Percentiles rank a stretch among this genome's conserved stretches.
Conservation (phyloP, 2,113 vertebrate species). For the Collichthys lucidus region DNA sequence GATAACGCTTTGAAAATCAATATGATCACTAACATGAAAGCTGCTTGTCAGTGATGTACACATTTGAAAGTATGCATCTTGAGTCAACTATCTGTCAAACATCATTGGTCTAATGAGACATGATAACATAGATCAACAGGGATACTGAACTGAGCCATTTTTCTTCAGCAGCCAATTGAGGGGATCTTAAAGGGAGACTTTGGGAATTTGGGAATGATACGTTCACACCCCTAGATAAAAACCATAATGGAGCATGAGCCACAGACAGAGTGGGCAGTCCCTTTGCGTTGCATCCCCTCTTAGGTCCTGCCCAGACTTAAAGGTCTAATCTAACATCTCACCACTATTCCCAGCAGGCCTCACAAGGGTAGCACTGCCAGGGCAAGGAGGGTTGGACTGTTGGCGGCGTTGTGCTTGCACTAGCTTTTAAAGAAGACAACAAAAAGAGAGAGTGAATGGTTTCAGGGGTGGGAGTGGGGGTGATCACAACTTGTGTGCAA, state of each 20-base stretch:
- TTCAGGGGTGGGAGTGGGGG: conserved; percentile 50
- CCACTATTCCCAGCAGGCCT: conserved; percentile 87
- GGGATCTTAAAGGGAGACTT: conserved; percentile 71
- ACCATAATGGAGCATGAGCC: conserved; percentile 79
- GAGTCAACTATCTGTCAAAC: conserved; percentile 56
- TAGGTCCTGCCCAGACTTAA: conserved; percentile 83
- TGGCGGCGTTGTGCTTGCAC: conserved; percentile 76
- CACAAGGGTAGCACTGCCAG: conserved; percentile 85
- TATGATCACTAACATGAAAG: conserved; percentile 60
- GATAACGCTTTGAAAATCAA: conserved; percentile 76
- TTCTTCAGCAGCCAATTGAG: conserved; percentile 70
- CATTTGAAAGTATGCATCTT: conserved; percentile 58
- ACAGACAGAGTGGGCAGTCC: conserved; percentile 80
- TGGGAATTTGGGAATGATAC: conserved; percentile 74
- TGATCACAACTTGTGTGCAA: conserved; percentile 53
- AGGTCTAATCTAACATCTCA: conserved; percentile 84
- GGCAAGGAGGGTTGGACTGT: conserved; percentile 82
- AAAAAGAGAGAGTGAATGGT: conserved; percentile 71
- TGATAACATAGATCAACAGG: conserved; percentile 67
- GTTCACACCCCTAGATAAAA: conserved; percentile 80
- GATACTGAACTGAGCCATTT: conserved; percentile 68
- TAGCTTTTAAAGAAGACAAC: conserved; percentile 77
- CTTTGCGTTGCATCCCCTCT: conserved; percentile 70
- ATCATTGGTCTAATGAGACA: conserved; percentile 50
- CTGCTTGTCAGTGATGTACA: conserved; percentile 59